Percentiles rank a stretch among this genome's conserved stretches.
These are phyloP conservation scores for Encarsia formosa DNA, from an alignment of 2,888 invertebrate species.

Conservation along the genomic window DNA sequence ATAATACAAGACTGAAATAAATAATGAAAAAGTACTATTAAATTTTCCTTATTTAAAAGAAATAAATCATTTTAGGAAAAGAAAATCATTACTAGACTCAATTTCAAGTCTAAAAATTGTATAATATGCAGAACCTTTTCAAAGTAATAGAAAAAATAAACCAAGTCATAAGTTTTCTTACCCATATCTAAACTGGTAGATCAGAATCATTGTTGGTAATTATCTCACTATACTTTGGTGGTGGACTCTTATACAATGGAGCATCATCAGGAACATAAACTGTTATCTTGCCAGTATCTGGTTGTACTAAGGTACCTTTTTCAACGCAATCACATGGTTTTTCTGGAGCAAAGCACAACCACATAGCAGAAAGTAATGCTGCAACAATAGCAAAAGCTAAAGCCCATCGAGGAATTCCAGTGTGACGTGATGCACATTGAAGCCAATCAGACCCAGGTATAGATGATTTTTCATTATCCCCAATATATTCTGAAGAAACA, in stretches of 20 bases:
- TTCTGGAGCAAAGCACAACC: slow-evolving; percentile 36
- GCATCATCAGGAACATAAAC: slow-evolving; percentile 40
- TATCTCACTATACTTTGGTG: slow-evolving; percentile 38
- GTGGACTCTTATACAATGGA: slow-evolving; percentile 38
- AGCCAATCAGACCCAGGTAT: slow-evolving; percentile 40
- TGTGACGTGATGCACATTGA: slow-evolving; percentile 36
- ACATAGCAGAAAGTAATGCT: slow-evolving; percentile 34
- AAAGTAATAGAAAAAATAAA: not conserved
- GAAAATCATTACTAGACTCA: too few relatives aligned
- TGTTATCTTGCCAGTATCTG: slow-evolving; percentile 30
- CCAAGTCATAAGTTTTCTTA: not conserved
- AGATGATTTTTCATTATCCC: slow-evolving; percentile 39
- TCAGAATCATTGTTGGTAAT: slow-evolving; percentile 21
- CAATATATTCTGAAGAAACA: slow-evolving; percentile 40
- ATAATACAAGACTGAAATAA: too few relatives aligned
- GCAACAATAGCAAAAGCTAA: slow-evolving; percentile 34
- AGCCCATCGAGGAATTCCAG: slow-evolving; percentile 40
- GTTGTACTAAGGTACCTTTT: slow-evolving; percentile 27
- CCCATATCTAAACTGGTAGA: slow-evolving; percentile 13
- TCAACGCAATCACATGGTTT: slow-evolving; percentile 32
- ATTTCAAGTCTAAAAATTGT: too few relatives aligned
- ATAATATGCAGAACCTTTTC: too few relatives aligned
- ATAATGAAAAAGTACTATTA: too few relatives aligned
- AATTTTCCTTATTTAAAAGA: too few relatives aligned
- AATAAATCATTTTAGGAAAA: too few relatives aligned